These are phyloP conservation scores for Ciconia stormi DNA, from an alignment of 2,113 vertebrate genomes.

Conservation along the genomic window DNA sequence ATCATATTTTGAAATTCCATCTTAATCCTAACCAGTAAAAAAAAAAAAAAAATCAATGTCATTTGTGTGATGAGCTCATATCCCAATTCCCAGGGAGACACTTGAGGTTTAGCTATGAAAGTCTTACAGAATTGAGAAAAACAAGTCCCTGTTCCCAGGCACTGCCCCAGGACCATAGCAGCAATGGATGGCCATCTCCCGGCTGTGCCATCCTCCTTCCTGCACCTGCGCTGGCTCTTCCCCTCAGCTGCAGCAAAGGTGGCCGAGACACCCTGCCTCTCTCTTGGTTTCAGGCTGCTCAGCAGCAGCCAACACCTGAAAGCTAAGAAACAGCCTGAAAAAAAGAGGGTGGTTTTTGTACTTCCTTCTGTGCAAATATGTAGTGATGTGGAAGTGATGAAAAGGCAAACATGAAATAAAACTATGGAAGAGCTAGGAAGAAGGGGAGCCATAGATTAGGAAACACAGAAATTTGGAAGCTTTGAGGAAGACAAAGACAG, in stretches of 20 bases:
- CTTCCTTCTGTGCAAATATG: neutral
- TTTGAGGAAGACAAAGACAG: neutral
- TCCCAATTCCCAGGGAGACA: neutral
- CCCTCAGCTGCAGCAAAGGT: neutral
- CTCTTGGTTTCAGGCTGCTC: neutral
- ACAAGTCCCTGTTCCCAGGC: neutral
- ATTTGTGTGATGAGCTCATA: neutral
- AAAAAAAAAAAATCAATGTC: neutral
- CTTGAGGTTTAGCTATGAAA: neutral
- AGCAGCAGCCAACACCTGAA: neutral
- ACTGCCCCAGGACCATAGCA: neutral
- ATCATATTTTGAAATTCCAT: neutral
- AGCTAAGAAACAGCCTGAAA: neutral
- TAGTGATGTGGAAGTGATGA: neutral
- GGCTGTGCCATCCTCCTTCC: rapidly evolving
- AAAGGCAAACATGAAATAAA: neutral
- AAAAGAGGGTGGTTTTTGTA: neutral
- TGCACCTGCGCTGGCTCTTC: neutral
- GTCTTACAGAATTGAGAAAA: neutral
- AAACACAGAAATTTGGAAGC: neutral
- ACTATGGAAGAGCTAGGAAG: neutral
- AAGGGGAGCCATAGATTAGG: neutral
- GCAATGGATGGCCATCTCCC: rapidly evolving
- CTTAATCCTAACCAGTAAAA: neutral
- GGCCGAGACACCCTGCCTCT: neutral